Evolutionary conservation across 2,113 vertebrate species (phyloP).

Genomic region (Crocuta crocuta): DNA sequence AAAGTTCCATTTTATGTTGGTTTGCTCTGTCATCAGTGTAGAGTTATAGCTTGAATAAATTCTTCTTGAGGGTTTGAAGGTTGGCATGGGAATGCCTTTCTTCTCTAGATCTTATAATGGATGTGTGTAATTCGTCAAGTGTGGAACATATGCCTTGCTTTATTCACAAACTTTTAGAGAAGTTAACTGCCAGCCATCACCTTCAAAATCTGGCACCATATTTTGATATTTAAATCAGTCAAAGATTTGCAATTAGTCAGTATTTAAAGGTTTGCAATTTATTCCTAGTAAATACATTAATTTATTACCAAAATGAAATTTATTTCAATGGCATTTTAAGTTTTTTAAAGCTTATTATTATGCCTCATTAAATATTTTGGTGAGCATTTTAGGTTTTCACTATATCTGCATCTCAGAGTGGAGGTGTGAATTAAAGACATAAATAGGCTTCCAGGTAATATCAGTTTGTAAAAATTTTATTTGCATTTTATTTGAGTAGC

Average conservation of each 20-base stretch:
- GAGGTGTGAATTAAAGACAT: background rate
- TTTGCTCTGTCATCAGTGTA: constrained; percentile 70
- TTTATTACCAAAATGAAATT: background rate
- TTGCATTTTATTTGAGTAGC: background rate
- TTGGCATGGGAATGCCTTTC: constrained; percentile 86
- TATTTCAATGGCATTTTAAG: background rate
- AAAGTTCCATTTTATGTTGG: constrained; percentile 56
- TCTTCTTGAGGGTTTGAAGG: constrained; percentile 74
- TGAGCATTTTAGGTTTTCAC: background rate
- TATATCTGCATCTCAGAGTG: background rate
- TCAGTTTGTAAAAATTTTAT: background rate
- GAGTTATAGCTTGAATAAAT: constrained; percentile 81
- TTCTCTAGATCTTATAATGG: constrained; percentile 32
- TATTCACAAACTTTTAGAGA: background rate
- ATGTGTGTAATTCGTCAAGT: constrained; percentile 43
- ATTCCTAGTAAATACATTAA: background rate
- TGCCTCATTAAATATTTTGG: background rate
- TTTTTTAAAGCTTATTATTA: background rate
- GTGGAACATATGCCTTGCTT: constrained; percentile 47
- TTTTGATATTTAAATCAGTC: background rate
- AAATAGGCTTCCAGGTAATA: background rate
- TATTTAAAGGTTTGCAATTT: background rate
- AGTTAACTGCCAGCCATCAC: constrained; percentile 29
- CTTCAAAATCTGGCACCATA: background rate
- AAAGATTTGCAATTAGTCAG: background rate